These are phyloP conservation scores for Carassius gibelio DNA, from an alignment of 2,113 vertebrate genomes.

Conservation along the genomic window DNA sequence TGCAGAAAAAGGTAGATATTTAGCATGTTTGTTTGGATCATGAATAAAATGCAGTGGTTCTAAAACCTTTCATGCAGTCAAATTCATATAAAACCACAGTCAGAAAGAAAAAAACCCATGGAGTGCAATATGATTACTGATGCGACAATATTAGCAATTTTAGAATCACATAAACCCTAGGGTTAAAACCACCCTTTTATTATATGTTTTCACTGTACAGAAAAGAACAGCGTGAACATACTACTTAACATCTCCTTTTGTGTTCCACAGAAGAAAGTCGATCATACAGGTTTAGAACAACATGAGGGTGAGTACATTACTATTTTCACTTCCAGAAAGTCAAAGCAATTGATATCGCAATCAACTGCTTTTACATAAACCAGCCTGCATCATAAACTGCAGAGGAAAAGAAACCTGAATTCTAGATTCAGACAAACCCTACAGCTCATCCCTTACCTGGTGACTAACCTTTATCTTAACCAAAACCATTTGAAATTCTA, in stretches of 20 bases:
- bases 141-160: not conserved
- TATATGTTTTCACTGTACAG: not conserved
- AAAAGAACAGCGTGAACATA: not conserved
- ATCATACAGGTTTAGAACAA: not conserved
- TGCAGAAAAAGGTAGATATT: no score
- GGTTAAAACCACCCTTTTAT: not conserved
- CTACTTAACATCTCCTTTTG: not conserved
- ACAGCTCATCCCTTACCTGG: not conserved
- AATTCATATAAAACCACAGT: no score
- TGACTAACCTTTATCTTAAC: not conserved
- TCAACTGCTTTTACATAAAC: not conserved
- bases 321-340: no score
- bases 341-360: not conserved
- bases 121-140: no score
- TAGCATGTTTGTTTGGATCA: no score
- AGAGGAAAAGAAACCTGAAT: not conserved
- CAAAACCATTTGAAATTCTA: not conserved
- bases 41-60: no score
- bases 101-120: no score
- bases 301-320: not conserved
- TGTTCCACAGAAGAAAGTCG: constrained; percentile 6
- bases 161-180: not conserved
- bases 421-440: not conserved
- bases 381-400: not conserved
- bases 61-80: no score